A percentile compares a stretch with the other conserved stretches of the same genome.
Evolutionary conservation across 2,797 vertebrate genomes (phyloP).

Genomic region (Siniperca undulata): DNA sequence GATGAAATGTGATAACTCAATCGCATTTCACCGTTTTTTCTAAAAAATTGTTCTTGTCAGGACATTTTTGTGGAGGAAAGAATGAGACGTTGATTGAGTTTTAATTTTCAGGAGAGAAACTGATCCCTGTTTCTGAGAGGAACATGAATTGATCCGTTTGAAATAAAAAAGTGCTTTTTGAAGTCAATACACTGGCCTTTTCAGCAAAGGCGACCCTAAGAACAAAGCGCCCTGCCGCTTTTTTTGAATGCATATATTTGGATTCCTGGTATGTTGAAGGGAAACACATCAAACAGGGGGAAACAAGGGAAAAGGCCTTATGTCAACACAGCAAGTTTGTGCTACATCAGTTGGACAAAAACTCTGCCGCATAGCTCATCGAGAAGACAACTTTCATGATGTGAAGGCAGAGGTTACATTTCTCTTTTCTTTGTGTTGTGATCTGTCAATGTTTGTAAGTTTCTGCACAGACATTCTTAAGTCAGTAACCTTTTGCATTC

Average conservation of each 20-base stretch:
- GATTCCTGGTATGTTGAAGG: constrained; percentile 1
- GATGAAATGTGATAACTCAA: neutral
- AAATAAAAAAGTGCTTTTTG: constrained; percentile 23
- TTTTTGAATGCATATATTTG: constrained; percentile 29
- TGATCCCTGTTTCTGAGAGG: constrained; percentile 24
- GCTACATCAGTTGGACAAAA: constrained; percentile 8
- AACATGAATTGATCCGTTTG: constrained; percentile 35
- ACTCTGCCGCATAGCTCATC: constrained; percentile 4
- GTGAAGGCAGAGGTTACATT: neutral
- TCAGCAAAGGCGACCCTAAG: constrained; percentile 5
- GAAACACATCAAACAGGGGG: constrained; percentile 6
- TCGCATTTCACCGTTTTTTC: neutral
- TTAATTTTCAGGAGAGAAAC: constrained; percentile 14
- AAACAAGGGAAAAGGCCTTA: neutral
- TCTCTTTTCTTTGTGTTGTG: neutral
- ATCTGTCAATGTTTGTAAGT: neutral
- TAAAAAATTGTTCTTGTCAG: neutral
- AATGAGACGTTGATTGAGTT: neutral
- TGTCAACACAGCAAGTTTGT: constrained; percentile 14
- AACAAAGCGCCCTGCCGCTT: constrained; percentile 7
- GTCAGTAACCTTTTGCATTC: constrained; percentile 5
- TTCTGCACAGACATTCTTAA: constrained; percentile 13
- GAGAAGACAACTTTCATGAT: constrained; percentile 10
- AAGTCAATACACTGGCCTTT: constrained; percentile 50
- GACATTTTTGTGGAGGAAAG: neutral